Conservation (phyloP, 2,888 invertebrate genomes). For the Endotricha flammealis region DNA sequence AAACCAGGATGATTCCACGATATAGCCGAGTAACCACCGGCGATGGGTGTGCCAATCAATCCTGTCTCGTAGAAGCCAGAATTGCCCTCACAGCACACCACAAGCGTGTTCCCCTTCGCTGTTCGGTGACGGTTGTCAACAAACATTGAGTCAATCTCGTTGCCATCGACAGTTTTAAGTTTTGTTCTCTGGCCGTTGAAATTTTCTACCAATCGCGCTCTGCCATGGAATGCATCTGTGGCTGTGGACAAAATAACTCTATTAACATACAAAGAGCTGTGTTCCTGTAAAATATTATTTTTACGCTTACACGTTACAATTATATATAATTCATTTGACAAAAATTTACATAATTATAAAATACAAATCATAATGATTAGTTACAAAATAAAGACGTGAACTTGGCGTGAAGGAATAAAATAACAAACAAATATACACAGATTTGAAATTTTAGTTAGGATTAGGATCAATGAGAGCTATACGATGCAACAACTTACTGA, state of each 20-base stretch:
- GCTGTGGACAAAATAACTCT: conserved; percentile 29
- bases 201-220: conserved; percentile 86
- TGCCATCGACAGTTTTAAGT: conserved; percentile 86
- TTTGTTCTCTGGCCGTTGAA: conserved; percentile 87
- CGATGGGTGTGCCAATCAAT: conserved; percentile 90
- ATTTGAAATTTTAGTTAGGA: no score
- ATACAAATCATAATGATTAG: no score
- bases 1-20: conserved; percentile 99
- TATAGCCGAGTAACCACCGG: conserved; percentile 92
- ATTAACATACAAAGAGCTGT: no score
- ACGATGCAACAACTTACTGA: conserved; percentile 57
- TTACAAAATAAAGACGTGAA: no score
- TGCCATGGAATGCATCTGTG: conserved; percentile 80
- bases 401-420: no score
- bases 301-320: no score
- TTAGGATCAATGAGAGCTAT: no score
- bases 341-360: no score
- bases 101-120: conserved; percentile 83
- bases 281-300: no score
- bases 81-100: conserved; percentile 96
- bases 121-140: conserved; percentile 84
- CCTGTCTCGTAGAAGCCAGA: conserved; percentile 99
- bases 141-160: conserved; percentile 93
- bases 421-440: no score
- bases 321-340: no score